A percentile compares a stretch with the other conserved stretches of the same genome.
phyloP scores from a whole-genome alignment of 2,797 vertebrate species.

The Hippoglossus hippoglossus region DNA sequence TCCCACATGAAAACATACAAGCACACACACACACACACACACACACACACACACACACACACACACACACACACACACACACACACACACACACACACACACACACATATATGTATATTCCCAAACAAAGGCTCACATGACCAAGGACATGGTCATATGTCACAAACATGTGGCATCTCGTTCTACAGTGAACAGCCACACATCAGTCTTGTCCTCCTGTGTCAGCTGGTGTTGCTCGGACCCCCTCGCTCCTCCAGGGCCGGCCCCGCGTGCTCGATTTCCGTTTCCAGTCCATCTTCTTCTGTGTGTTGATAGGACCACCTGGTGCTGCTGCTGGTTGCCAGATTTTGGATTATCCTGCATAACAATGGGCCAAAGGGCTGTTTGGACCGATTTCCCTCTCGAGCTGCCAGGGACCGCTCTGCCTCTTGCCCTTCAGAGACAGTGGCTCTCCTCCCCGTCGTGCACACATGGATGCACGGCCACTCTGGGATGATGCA shows the following conservation, averaged over 20 bases:
- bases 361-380: constrained; percentile 71
- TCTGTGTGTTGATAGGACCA: constrained; percentile 71
- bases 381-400: constrained; percentile 62
- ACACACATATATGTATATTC: no score
- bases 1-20: neutral
- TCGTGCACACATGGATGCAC: constrained; percentile 61
- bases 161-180: neutral
- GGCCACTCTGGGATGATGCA: constrained; percentile 43
- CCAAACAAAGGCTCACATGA: neutral
- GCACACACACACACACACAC: no score
- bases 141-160: neutral
- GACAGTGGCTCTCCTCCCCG: constrained; percentile 44
- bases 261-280: constrained; percentile 45
- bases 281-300: no score
- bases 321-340: constrained; percentile 64
- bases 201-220: constrained; percentile 39
- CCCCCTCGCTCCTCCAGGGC: constrained; percentile 27
- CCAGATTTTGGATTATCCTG: constrained; percentile 73
- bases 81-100: no score
- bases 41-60: no score
- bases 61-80: no score
- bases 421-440: constrained; percentile 74
- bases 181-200: constrained; percentile 27
- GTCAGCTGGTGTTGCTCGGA: constrained; percentile 45
- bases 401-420: constrained; percentile 50